phyloP scores from a whole-genome alignment of 2,888 invertebrate species.

The Cosmorhoe ocellata region DNA sequence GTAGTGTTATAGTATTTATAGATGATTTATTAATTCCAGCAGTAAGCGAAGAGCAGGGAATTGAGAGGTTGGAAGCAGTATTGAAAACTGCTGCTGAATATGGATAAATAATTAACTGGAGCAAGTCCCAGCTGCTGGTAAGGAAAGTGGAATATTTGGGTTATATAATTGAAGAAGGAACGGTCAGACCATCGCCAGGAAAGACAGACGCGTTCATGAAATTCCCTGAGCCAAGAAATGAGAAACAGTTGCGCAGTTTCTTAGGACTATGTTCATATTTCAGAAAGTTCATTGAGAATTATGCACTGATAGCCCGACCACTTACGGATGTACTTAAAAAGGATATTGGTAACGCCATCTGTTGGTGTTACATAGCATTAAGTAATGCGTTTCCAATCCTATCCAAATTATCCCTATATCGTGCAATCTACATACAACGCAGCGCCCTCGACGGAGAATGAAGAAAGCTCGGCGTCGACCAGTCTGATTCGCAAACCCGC shows the following conservation, averaged over 20 bases:
- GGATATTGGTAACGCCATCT: too few relatives aligned
- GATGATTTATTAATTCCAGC: slow-evolving; percentile 36
- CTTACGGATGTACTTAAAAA: slow-evolving; percentile 15
- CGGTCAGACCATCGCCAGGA: slow-evolving; percentile 24
- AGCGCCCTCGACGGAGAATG: too few relatives aligned
- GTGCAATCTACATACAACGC: too few relatives aligned
- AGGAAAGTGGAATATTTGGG: neutral
- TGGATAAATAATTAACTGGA: neutral
- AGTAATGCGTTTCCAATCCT: too few relatives aligned
- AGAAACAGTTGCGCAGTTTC: slow-evolving; percentile 33
- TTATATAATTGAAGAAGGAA: slow-evolving; percentile 16
- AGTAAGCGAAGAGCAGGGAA: slow-evolving; percentile 20
- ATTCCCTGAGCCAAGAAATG: slow-evolving; percentile 28
- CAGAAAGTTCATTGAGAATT: slow-evolving; percentile 34
- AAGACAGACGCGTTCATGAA: slow-evolving; percentile 29
- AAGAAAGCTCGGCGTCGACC: too few relatives aligned
- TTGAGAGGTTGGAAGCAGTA: neutral
- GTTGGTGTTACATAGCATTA: too few relatives aligned
- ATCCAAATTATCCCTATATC: too few relatives aligned
- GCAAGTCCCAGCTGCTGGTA: neutral
- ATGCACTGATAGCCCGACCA: slow-evolving; percentile 26
- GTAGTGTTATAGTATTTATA: slow-evolving; percentile 30
- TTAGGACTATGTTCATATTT: slow-evolving; percentile 32
- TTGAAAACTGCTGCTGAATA: slow-evolving; percentile 1
- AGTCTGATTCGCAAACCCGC: too few relatives aligned